These are phyloP conservation scores for Cyphomyrus discorhynchus DNA, from an alignment of 2,113 vertebrate species.

Conservation along the genomic window DNA sequence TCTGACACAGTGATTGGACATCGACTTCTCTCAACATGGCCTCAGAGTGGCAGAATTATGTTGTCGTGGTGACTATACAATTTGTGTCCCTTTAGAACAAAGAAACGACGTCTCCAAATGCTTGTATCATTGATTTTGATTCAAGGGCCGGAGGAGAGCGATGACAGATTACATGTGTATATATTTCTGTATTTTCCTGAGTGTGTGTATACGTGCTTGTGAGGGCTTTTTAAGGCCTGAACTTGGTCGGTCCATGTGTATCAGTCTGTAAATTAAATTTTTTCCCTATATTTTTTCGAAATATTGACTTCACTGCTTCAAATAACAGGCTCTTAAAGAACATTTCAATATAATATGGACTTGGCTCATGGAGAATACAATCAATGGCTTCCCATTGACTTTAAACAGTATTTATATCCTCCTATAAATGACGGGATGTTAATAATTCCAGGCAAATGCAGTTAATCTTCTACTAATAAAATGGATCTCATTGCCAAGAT, in stretches of 20 bases:
- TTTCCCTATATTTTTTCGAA: background rate
- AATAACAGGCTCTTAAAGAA: conserved; percentile 39
- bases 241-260: background rate
- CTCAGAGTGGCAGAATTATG: conserved; percentile 72
- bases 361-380: conserved; percentile 60
- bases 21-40: conserved; percentile 67
- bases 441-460: conserved; percentile 65
- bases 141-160: conserved; percentile 41
- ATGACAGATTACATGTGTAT: conserved; percentile 22
- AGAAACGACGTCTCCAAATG: conserved; percentile 40
- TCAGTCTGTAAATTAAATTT: background rate
- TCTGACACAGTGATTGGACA: conserved; percentile 70
- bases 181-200: background rate
- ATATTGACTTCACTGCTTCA: conserved; percentile 10
- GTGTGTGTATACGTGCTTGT: background rate
- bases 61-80: conserved; percentile 72
- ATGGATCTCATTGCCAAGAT: conserved; percentile 39
- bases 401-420: conserved; percentile 64
- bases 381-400: conserved; percentile 67
- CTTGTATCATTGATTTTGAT: conserved; percentile 58
- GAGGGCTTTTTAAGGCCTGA: background rate
- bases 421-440: conserved; percentile 61
- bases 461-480: conserved; percentile 59
- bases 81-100: conserved; percentile 56
- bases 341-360: conserved; percentile 66